Evolutionary conservation across 2,888 invertebrate genomes (phyloP).

Genomic region (Microdon myrmicae): DNA sequence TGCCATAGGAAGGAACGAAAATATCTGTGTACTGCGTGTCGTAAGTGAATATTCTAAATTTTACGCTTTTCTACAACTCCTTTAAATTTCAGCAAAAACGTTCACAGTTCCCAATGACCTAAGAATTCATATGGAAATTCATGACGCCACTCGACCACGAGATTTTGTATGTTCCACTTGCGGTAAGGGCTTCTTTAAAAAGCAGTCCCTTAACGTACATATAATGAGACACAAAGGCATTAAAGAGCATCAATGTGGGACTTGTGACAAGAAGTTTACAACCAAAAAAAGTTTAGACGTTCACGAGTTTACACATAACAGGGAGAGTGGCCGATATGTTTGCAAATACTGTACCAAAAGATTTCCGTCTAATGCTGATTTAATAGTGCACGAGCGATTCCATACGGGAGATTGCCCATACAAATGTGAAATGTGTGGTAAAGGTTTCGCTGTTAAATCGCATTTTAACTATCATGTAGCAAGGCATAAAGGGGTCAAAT

Average conservation of each 20-base stretch:
- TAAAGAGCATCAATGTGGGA: conserved; percentile 22
- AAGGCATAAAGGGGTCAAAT: conserved; percentile 43
- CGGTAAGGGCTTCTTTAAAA: conserved; percentile 38
- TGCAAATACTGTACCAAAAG: conserved; percentile 34
- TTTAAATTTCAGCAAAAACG: conserved; percentile 24
- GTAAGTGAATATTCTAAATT: conserved; percentile 10
- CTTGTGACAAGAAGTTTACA: conserved; percentile 31
- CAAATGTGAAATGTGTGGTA: conserved; percentile 33
- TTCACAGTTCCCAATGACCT: conserved; percentile 30
- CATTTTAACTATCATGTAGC: conserved; percentile 46
- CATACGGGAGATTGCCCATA: conserved; percentile 48
- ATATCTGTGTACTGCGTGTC: conserved; percentile 40
- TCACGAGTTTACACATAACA: conserved; percentile 37
- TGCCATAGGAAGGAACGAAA: conserved; percentile 23
- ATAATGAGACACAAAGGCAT: conserved; percentile 25
- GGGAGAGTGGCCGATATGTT: conserved; percentile 27
- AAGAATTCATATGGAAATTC: conserved; percentile 35
- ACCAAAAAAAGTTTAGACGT: conserved; percentile 37
- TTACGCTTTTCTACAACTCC: neutral
- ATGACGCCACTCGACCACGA: conserved; percentile 24
- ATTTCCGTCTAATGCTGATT: conserved; percentile 39
- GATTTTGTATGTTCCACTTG: conserved; percentile 21
- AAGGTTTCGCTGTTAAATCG: conserved; percentile 43
- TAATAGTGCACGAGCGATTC: conserved; percentile 44
- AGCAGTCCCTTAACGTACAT: conserved; percentile 36